A percentile compares a stretch with the other conserved stretches of the same genome.
phyloP scores from a whole-genome alignment of 2,113 vertebrate genomes.

The Esox niger region DNA sequence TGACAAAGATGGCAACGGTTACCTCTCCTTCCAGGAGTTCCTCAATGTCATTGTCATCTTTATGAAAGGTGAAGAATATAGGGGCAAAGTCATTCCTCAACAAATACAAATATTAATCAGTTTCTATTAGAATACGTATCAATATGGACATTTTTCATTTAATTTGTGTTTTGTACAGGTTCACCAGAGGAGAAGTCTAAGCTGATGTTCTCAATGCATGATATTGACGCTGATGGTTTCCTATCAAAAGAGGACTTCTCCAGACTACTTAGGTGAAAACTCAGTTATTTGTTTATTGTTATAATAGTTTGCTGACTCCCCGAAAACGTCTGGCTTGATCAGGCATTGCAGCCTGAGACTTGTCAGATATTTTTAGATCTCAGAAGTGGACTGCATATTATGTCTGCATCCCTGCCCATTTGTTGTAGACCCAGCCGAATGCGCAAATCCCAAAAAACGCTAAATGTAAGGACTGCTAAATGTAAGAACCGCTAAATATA shows the following conservation, averaged over 20 bases:
- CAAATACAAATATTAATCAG: no score
- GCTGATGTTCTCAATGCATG: conserved; percentile 92
- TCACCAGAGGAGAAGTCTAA: conserved; percentile 89
- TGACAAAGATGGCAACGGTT: conserved; percentile 93
- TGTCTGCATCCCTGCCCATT: no score
- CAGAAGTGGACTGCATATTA: background rate
- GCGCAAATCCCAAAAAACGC: no score
- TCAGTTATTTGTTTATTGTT: background rate
- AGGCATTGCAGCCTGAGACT: no score
- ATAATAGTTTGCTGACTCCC: no score
- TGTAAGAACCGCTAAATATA: no score
- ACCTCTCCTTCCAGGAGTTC: conserved; percentile 94
- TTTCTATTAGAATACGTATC: no score
- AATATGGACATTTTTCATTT: no score
- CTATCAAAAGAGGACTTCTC: conserved; percentile 89
- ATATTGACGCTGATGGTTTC: conserved; percentile 82
- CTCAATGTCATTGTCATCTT: conserved; percentile 92
- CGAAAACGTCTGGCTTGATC: background rate
- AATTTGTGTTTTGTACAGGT: conserved; percentile 67
- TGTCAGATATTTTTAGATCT: no score
- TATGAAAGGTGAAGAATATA: conserved; percentile 86
- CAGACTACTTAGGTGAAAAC: conserved; percentile 85
- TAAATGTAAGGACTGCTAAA: background rate
- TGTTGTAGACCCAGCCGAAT: no score
- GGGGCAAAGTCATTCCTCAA: no score